Percentiles rank a stretch among this genome's conserved stretches.
These are phyloP conservation scores for Pterocles burchelli DNA, from an alignment of 2,113 vertebrate genomes.

Conservation along the genomic window DNA sequence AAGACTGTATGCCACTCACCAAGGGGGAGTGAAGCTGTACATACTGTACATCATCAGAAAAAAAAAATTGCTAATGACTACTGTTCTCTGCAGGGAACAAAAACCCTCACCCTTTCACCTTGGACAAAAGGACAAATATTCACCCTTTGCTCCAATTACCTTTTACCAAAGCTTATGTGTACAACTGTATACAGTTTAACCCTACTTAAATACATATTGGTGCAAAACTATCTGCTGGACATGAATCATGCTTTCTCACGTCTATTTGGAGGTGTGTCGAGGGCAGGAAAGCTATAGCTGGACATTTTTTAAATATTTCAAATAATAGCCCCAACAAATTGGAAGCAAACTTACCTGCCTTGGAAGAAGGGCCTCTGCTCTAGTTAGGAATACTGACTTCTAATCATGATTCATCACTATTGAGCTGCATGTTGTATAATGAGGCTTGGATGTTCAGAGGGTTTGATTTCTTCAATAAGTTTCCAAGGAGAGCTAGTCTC, in stretches of 20 bases:
- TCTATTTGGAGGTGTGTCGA: neutral
- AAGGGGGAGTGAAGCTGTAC: neutral
- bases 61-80: neutral
- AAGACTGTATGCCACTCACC: neutral
- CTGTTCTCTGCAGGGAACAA: neutral
- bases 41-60: neutral
- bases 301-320: neutral
- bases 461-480: neutral
- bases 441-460: neutral
- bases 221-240: neutral
- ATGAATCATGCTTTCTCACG: neutral
- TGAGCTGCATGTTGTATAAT: neutral
- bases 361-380: neutral
- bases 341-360: neutral
- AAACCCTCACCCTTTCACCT: neutral
- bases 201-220: neutral
- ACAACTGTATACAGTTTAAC: neutral
- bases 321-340: neutral
- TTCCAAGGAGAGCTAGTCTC: neutral
- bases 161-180: neutral
- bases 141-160: neutral
- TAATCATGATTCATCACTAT: neutral
- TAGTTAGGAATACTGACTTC: neutral
- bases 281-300: neutral
- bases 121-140: neutral